These are phyloP conservation scores for Calvadosia cruxmelitensis DNA, from an alignment of 30 jellyfish, hydroid and myxozoan genomes.

Conservation along the genomic window DNA sequence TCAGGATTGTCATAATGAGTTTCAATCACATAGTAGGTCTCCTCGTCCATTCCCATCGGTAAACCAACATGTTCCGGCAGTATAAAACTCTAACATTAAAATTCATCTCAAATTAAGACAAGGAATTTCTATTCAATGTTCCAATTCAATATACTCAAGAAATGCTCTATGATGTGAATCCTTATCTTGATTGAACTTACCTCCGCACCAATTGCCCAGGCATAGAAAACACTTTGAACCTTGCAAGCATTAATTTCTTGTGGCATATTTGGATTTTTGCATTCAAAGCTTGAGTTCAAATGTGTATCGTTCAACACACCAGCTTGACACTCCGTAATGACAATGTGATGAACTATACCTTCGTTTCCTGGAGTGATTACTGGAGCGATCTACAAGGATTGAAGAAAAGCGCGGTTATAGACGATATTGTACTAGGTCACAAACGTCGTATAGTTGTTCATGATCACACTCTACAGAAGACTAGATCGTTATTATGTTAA, in stretches of 20 bases:
- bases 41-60: conserved; percentile 13
- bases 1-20: conserved; percentile 18
- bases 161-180: too few relatives aligned
- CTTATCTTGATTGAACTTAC: conserved; percentile 4
- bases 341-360: conserved; percentile 43
- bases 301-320: conserved; percentile 20
- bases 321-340: conserved; percentile 21
- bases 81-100: conserved; percentile 4
- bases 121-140: too few relatives aligned
- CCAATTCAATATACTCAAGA: too few relatives aligned
- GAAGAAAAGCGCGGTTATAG: too few relatives aligned
- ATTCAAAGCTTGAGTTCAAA: conserved; percentile 15
- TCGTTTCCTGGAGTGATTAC: conserved; percentile 14
- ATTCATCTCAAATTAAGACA: too few relatives aligned
- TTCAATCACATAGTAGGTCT: conserved; percentile 10
- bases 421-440: too few relatives aligned
- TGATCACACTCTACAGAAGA: too few relatives aligned
- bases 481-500: too few relatives aligned
- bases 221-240: conserved; percentile 15
- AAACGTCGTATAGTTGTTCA: too few relatives aligned
- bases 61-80: conserved; percentile 36
- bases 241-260: conserved; percentile 21
- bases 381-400: conserved; percentile 38
- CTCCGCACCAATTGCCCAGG: conserved; percentile 20
- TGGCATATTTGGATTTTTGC: conserved; percentile 36